phyloP scores from a whole-genome alignment of 1,140 invertebrate genomes.

The Popillia japonica region DNA sequence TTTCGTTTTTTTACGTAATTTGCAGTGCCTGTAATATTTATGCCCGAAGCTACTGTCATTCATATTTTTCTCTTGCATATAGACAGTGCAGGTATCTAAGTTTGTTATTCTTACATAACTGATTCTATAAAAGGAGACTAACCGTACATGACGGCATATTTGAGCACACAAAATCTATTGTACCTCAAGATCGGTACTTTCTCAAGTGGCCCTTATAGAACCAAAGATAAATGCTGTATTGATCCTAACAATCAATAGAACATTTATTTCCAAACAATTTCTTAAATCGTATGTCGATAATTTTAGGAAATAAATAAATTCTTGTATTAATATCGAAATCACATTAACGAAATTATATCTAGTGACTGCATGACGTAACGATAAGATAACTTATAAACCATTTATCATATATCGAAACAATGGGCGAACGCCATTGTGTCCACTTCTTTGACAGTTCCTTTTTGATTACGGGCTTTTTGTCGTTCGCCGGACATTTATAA shows the following conservation, averaged over 20 bases:
- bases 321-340: neutral
- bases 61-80: neutral
- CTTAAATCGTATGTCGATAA: no score
- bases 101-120: conserved; percentile 20
- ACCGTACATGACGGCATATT: neutral
- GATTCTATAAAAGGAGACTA: conserved; percentile 22
- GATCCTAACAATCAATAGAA: no score
- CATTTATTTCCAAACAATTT: no score
- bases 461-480: conserved; percentile 8
- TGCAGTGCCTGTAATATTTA: no score
- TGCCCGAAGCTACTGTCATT: neutral
- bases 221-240: neutral
- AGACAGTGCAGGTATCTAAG: neutral
- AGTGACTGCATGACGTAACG: neutral
- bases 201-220: conserved; percentile 1
- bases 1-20: no score
- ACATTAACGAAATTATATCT: neutral
- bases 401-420: conserved; percentile 10
- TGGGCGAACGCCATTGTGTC: conserved; percentile 25
- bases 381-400: conserved; percentile 8
- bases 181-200: conserved; percentile 11
- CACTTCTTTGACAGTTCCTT: conserved; percentile 21
- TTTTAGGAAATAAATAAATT: neutral
- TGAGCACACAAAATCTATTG: neutral
- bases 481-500: conserved; percentile 17